Percentiles rank a stretch among this genome's conserved stretches.
These are phyloP conservation scores for Sinocyclocheilus grahami DNA, from an alignment of 2,113 vertebrate species.

Conservation along the genomic window DNA sequence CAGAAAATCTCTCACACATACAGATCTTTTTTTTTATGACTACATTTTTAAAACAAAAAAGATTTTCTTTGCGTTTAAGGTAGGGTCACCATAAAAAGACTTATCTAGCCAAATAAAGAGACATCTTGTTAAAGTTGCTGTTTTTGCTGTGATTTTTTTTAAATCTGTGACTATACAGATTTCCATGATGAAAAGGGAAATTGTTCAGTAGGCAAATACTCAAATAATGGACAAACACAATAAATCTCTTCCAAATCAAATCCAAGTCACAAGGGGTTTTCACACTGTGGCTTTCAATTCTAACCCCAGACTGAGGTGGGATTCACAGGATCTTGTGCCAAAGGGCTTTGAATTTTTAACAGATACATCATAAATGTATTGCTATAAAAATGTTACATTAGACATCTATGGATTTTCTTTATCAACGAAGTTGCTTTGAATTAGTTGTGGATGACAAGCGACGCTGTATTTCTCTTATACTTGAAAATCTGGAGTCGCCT, in stretches of 20 bases:
- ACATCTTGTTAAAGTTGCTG: neutral
- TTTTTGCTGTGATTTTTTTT: neutral
- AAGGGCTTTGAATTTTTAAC: neutral
- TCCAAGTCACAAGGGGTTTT: conserved; percentile 45
- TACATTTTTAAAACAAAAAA: too few species aligned
- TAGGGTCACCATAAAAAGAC: too few species aligned
- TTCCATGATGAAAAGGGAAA: neutral
- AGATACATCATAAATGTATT: neutral
- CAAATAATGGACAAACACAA: conserved; percentile 24
- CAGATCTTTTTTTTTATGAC: neutral
- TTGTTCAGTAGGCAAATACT: conserved; percentile 8
- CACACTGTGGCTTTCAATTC: conserved; percentile 13
- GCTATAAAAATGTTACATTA: neutral
- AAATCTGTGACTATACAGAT: neutral
- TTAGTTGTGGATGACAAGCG: neutral
- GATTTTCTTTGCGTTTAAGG: too few species aligned
- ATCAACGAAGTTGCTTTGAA: neutral
- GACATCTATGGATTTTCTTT: too few species aligned
- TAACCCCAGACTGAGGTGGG: neutral
- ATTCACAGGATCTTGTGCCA: neutral
- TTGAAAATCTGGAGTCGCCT: neutral
- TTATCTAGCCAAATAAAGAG: neutral
- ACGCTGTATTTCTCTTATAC: neutral
- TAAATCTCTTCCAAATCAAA: conserved; percentile 27
- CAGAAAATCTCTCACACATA: neutral